Percentiles rank a stretch among this genome's conserved stretches.
These are phyloP conservation scores for Oxycera nigricornis DNA, from an alignment of 2,888 invertebrate species.

Conservation along the genomic window DNA sequence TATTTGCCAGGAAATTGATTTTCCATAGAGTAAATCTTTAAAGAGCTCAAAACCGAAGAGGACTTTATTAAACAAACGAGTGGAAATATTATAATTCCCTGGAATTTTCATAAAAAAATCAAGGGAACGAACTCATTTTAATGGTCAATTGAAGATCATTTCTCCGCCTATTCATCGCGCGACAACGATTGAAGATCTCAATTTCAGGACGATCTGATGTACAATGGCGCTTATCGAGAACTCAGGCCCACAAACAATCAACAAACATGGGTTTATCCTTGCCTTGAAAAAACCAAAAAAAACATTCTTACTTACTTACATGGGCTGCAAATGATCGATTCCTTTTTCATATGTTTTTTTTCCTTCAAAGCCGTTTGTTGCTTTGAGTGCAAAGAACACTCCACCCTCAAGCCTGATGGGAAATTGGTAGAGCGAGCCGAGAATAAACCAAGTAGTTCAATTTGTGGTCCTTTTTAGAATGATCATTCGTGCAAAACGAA, in stretches of 20 bases:
- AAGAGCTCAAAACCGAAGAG: background rate
- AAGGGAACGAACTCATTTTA: slow-evolving; percentile 46
- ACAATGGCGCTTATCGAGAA: slow-evolving; percentile 30
- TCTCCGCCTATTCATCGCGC: slow-evolving; percentile 31
- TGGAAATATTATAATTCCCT: background rate
- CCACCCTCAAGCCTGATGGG: background rate
- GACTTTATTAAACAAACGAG: background rate
- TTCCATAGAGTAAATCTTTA: background rate
- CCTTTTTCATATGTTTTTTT: too few relatives aligned
- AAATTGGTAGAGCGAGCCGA: background rate
- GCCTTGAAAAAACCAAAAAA: too few relatives aligned
- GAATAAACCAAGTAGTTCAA: slow-evolving; percentile 7
- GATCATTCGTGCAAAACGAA: background rate
- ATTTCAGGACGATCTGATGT: slow-evolving; percentile 24
- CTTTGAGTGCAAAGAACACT: background rate
- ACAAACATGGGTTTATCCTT: slow-evolving; percentile 34
- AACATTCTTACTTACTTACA: background rate
- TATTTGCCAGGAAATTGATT: slow-evolving; percentile 28
- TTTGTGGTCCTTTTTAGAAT: background rate
- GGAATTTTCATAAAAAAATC: background rate
- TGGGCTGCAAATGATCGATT: slow-evolving; percentile 25
- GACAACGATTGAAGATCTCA: slow-evolving; percentile 28
- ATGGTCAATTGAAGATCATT: slow-evolving; percentile 50
- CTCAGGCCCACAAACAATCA: slow-evolving; percentile 37
- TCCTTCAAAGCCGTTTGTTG: background rate